phyloP scores from a whole-genome alignment of 2,797 vertebrate genomes.

The Myripristis jacobus region DNA sequence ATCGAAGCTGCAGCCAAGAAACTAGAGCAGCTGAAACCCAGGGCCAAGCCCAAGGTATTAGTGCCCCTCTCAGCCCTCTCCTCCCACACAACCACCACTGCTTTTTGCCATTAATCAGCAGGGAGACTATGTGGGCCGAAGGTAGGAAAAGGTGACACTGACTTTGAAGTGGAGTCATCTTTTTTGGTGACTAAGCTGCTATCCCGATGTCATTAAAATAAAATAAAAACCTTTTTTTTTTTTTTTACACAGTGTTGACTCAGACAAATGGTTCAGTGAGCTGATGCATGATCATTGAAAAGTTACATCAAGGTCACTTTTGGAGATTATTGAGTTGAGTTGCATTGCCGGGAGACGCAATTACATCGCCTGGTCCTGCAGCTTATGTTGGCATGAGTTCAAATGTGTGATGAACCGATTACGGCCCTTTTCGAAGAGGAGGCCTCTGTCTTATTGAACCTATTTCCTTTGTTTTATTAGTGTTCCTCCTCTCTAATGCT shows the following conservation, averaged over 20 bases:
- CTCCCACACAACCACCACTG: slow-evolving; percentile 54
- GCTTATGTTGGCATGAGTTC: slow-evolving; percentile 72
- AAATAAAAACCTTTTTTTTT: slow-evolving; percentile 9
- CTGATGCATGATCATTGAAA: slow-evolving; percentile 49
- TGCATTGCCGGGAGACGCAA: slow-evolving; percentile 70
- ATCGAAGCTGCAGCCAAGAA: slow-evolving; percentile 99
- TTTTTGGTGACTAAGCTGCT: slow-evolving; percentile 53
- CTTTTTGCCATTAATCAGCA: slow-evolving; percentile 64
- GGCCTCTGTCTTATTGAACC: slow-evolving; percentile 66
- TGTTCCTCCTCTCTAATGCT: slow-evolving; percentile 61
- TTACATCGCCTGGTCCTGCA: slow-evolving; percentile 64
- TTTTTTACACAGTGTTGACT: slow-evolving; percentile 40
- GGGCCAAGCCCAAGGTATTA: slow-evolving; percentile 97
- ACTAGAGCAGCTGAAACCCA: slow-evolving; percentile 96
- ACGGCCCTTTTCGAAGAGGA: slow-evolving; percentile 59
- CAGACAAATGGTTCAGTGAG: slow-evolving; percentile 52
- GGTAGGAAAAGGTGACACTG: slow-evolving; percentile 63
- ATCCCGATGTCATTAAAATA: slow-evolving; percentile 42
- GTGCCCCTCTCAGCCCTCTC: slow-evolving; percentile 49
- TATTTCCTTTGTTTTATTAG: slow-evolving; percentile 71
- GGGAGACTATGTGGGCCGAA: slow-evolving; percentile 34
- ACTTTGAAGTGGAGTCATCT: slow-evolving; percentile 65
- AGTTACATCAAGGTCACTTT: slow-evolving; percentile 68
- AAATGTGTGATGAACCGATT: slow-evolving; percentile 69
- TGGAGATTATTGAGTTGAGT: slow-evolving; percentile 67